Base-by-base conservation (phyloP, 2,888 invertebrate species). In the Tillus elongatus region DNA sequence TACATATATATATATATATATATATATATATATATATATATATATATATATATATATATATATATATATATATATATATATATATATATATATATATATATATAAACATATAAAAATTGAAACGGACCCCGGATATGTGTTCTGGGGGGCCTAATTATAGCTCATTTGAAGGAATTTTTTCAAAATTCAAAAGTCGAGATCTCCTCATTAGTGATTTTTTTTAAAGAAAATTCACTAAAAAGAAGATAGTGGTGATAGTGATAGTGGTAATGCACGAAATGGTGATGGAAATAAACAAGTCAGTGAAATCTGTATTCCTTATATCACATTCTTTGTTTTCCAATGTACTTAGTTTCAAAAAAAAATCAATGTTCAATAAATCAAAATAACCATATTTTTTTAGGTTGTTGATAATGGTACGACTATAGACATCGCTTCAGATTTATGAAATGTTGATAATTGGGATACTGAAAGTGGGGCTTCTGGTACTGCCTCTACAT, bases 261-360 rank as follows among this genome's bases (percentile, higher is more conserved):
- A 15, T 13, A 31, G 31, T 31, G 31, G 14, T 31, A 14, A 14
- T 31, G 15, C 31, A 14, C 31, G 3, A 31, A 31, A 15, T 14
- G 31, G 31, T 31, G 14, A 15, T 31, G 13, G 14, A 31, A 31
- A 15, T 31, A 13, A 15, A 14, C 31, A 31, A 14, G 31, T 31
- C 9, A 31, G 31, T 31, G 31, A n/a, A n/a, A n/a, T n/a, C 15
- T 31, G 31, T 31, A 31, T 31, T 31, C n/a, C n/a, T 31, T 31
- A 31, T 31, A 13, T 13, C 31, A 6, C 31, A 14, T 14, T 31
- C 15, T 31, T 31, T 15, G 31, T 31, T 31, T 31, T 31, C 15
- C 3, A 14, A 31, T 15, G 31, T 31, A 31, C 31, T 31, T 14
- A 31, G 15, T 31, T 14, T 10, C 8, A 31, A 30, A 31, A 31